Base-by-base conservation (phyloP, 2,888 invertebrate genomes). In the Embidobia sp. region DNA sequence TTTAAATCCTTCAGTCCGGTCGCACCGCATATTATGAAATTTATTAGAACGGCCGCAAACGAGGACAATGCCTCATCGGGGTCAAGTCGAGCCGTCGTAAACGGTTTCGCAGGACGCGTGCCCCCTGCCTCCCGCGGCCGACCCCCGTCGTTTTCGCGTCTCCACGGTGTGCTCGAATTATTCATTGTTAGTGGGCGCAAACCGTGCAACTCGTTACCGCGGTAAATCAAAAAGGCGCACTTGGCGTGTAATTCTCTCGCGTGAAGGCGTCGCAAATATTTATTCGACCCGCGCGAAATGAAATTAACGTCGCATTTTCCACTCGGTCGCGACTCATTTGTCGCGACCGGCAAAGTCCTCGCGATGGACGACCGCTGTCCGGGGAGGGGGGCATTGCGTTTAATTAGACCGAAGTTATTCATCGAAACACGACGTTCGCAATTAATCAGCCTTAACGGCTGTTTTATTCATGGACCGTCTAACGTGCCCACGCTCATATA, bases 111-210 rank as follows among this genome's bases (percentile, higher is more conserved):
- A 49, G 67, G 67, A 42, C 61, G 15, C 13, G 67, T 63, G 67
- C 31, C 53, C 40, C 33, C 33, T 15, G 19, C 53, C 29, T 13
- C 53, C 22, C 55, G 16, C 26, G 27, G 22, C 53, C 51, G 27
- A 27, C 53, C 51, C 48, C 13, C 57, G 27, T 44, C 13, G 37
- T 18, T 15, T 37, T 40, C 40, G 8, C 69, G 53, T 59, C 66
- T 66, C 42, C 46, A 42, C 61, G 40, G 63, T 69, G 15, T 69
- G 67, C 74, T 78, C 77, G 57, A 81, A 82, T 82, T 82, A 82
- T 80, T 82, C 82, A 81, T 81, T 77, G 80, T 81, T 79, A 76
- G 78, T 31, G 76, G 73, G 69, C 69, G 69, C 57, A 69, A 76
- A 73, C 72, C 66, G 63, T 78, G 66, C 35, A 69, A 79, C 78